Evolutionary conservation across 2,797 vertebrate genomes (phyloP).

Genomic region (Melanotaenia nigrans): DNA sequence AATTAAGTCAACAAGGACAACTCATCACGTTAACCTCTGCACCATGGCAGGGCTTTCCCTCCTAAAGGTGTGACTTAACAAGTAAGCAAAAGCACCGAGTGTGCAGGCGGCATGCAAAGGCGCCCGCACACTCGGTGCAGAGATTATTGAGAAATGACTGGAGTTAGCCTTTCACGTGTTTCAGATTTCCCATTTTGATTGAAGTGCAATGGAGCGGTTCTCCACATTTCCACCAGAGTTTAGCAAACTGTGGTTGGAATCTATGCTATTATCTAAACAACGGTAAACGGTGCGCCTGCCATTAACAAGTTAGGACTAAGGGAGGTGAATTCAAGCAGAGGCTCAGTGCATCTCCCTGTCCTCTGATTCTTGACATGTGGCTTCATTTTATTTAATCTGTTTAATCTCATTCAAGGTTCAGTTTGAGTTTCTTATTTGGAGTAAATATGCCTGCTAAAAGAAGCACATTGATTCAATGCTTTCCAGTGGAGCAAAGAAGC

Average conservation of each 20-base stretch:
- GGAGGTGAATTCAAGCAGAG: constrained; percentile 9
- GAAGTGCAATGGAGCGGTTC: constrained; percentile 69
- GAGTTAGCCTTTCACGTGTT: constrained; percentile 72
- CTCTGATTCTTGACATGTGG: constrained; percentile 12
- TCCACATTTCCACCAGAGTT: constrained; percentile 70
- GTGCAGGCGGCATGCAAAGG: constrained; percentile 9
- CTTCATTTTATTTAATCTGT: neutral
- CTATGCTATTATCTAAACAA: constrained; percentile 68
- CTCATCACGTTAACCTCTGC: constrained; percentile 39
- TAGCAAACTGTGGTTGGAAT: constrained; percentile 73
- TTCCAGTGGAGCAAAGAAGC: neutral
- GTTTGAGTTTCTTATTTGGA: neutral
- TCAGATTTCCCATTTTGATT: constrained; percentile 77
- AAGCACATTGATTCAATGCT: neutral
- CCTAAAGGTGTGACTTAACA: constrained; percentile 34
- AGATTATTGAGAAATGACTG: constrained; percentile 69
- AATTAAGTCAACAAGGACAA: constrained; percentile 65
- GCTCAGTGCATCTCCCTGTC: constrained; percentile 17
- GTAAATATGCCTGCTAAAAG: neutral
- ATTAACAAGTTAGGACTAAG: constrained; percentile 39
- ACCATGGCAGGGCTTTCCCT: constrained; percentile 33
- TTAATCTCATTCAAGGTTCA: neutral
- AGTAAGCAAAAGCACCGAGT: constrained; percentile 9
- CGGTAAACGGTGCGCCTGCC: constrained; percentile 31
- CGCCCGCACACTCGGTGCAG: constrained; percentile 29